A percentile compares a stretch with the other conserved stretches of the same genome.
These are phyloP conservation scores for Platycnemis pennipes DNA, from an alignment of 2,888 invertebrate species.

Conservation along the genomic window DNA sequence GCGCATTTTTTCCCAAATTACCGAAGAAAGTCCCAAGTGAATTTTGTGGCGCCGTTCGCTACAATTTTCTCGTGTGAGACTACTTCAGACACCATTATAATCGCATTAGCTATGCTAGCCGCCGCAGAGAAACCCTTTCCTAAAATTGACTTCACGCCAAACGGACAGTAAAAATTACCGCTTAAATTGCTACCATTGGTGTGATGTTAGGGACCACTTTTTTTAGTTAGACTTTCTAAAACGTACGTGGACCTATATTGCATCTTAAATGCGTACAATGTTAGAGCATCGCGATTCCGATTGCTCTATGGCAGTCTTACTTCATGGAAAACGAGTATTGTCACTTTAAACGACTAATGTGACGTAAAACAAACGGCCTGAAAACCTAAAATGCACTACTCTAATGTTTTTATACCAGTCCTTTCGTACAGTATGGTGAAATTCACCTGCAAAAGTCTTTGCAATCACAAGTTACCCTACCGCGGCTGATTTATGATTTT, in stretches of 20 bases:
- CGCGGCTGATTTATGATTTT: too few species aligned
- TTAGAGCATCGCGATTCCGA: too few species aligned
- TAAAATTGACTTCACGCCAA: not conserved
- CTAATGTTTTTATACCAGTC: too few species aligned
- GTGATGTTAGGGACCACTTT: not conserved
- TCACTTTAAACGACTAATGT: too few species aligned
- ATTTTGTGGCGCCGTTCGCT: not conserved
- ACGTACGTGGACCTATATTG: not conserved
- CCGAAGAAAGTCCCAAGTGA: not conserved
- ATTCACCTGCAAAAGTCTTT: too few species aligned
- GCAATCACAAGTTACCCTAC: too few species aligned
- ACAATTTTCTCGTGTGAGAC: not conserved
- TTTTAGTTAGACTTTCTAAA: not conserved
- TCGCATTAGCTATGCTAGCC: conserved; percentile 18
- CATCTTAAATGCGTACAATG: not conserved
- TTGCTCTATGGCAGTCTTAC: too few species aligned
- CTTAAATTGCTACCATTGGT: not conserved
- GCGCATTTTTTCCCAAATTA: not conserved
- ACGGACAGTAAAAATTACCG: not conserved
- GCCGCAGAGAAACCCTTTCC: not conserved
- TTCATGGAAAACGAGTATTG: too few species aligned
- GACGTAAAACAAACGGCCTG: too few species aligned
- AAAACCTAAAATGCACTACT: too few species aligned
- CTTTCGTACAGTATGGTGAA: too few species aligned
- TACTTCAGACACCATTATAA: conserved; percentile 3